phyloP scores from a whole-genome alignment of 2,113 vertebrate species.

The Diphyllodes magnificus region DNA sequence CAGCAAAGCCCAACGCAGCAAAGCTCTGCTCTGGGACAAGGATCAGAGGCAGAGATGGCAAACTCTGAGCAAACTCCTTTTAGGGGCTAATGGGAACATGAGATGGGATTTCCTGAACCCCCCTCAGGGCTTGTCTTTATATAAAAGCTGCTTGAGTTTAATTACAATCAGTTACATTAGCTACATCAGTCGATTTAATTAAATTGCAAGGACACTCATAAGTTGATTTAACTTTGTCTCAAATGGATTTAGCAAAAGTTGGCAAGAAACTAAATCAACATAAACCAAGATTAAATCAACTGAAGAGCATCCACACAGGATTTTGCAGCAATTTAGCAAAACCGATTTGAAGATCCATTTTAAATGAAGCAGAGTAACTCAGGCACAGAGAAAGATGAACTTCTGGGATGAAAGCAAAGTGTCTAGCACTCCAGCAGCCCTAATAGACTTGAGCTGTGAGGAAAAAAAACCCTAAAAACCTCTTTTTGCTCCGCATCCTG shows the following conservation, averaged over 20 bases:
- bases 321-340: constrained; percentile 16
- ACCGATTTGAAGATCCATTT: not conserved
- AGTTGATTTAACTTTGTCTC: constrained; percentile 60
- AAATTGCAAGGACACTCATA: constrained; percentile 58
- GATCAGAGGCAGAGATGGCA: not conserved
- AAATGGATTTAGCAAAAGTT: constrained; percentile 52
- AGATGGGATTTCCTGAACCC: constrained; percentile 50
- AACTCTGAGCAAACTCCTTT: not conserved
- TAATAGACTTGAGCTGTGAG: not conserved
- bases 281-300: constrained; percentile 54
- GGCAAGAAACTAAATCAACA: constrained; percentile 53
- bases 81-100: constrained; percentile 2
- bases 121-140: constrained; percentile 44
- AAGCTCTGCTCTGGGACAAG: not conserved
- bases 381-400: not conserved
- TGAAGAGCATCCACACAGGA: constrained; percentile 35
- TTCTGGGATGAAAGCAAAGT: not conserved
- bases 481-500: not conserved
- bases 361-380: not conserved
- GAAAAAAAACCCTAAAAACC: not conserved
- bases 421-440: not conserved
- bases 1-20: not conserved
- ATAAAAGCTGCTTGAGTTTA: constrained; percentile 41
- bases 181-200: constrained; percentile 59
- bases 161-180: constrained; percentile 61